These are phyloP conservation scores for Sebastes vulpes DNA, from an alignment of 2,797 vertebrate species.

Conservation along the genomic window DNA sequence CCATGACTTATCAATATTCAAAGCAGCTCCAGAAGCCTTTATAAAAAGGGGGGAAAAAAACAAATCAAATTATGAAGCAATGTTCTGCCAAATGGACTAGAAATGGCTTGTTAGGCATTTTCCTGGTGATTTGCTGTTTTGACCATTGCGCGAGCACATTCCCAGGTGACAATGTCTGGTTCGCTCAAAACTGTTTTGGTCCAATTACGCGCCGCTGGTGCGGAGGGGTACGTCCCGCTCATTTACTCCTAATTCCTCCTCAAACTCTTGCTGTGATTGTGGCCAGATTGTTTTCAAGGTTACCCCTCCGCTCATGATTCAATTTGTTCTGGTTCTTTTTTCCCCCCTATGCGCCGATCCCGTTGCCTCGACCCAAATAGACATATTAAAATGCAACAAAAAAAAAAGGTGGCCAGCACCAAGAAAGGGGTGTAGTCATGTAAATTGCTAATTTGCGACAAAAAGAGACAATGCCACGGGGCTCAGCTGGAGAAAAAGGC, in stretches of 20 bases:
- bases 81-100: constrained; percentile 54
- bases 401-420: constrained; percentile 37
- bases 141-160: constrained; percentile 45
- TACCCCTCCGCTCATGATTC: constrained; percentile 34
- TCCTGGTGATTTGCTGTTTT: constrained; percentile 48
- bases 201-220: constrained; percentile 44
- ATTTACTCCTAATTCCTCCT: constrained; percentile 73
- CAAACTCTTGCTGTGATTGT: constrained; percentile 40
- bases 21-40: constrained; percentile 37
- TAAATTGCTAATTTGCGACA: constrained; percentile 79
- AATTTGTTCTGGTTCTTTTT: constrained; percentile 33
- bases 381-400: constrained; percentile 46
- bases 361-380: constrained; percentile 22
- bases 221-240: constrained; percentile 35
- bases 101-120: constrained; percentile 55
- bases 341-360: background rate
- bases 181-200: constrained; percentile 43
- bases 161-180: constrained; percentile 55
- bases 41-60: constrained; percentile 22
- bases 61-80: constrained; percentile 43
- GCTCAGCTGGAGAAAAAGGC: constrained; percentile 73
- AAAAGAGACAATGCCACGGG: constrained; percentile 42
- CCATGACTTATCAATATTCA: constrained; percentile 57
- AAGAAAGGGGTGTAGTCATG: constrained; percentile 40
- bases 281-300: constrained; percentile 76